phyloP scores from a whole-genome alignment of 2,888 invertebrate genomes.

The Dyspetes luteomarginatus region DNA sequence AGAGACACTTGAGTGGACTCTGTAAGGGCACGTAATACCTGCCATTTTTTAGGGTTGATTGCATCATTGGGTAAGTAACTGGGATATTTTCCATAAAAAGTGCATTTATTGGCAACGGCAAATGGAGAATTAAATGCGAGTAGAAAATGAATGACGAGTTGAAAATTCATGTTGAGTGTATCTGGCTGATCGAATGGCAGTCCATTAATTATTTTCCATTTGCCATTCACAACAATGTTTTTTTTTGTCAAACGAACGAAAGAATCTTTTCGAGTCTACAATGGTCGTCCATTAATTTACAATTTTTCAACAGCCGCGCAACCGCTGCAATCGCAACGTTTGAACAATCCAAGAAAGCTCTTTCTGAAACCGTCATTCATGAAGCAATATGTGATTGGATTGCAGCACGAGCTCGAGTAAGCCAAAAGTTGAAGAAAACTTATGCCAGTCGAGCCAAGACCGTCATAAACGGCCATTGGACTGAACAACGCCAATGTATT shows the following conservation, averaged over 20 bases:
- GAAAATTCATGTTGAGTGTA: background rate
- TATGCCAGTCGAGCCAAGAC: slow-evolving; percentile 89
- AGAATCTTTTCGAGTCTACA: too few species aligned
- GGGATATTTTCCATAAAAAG: background rate
- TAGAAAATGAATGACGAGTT: background rate
- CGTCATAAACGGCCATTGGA: slow-evolving; percentile 88
- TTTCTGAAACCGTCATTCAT: slow-evolving; percentile 95
- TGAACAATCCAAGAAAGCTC: slow-evolving; percentile 91
- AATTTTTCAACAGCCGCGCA: slow-evolving; percentile 71
- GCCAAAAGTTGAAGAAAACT: slow-evolving; percentile 90
- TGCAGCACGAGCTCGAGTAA: slow-evolving; percentile 93
- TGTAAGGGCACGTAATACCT: too few species aligned
- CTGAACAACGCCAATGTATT: slow-evolving; percentile 91
- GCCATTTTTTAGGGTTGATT: too few species aligned
- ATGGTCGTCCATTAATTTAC: slow-evolving; percentile 11
- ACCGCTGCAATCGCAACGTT: slow-evolving; percentile 86
- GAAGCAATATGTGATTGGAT: slow-evolving; percentile 96
- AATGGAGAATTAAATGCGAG: background rate
- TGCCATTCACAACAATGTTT: background rate
- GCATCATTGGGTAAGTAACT: background rate
- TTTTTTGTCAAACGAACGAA: too few species aligned
- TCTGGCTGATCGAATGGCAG: too few species aligned
- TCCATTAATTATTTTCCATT: background rate
- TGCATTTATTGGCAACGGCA: background rate
- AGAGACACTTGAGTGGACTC: too few species aligned